These are phyloP conservation scores for Neoarius graeffei DNA, from an alignment of 2,113 vertebrate genomes.

Conservation along the genomic window DNA sequence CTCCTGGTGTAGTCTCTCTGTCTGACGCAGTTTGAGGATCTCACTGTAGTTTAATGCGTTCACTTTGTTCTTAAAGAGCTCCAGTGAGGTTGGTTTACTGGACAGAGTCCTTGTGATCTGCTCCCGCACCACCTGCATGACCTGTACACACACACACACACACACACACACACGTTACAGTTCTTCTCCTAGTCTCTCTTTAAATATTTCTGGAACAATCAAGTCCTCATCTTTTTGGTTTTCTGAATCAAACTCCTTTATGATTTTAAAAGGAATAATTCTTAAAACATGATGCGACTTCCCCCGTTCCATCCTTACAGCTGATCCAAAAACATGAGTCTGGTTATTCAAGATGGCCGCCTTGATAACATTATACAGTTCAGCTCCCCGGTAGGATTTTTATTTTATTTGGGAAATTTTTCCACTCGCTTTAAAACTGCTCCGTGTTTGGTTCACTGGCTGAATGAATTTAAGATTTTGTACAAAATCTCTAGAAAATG, in stretches of 20 bases:
- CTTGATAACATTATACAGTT: too few species aligned
- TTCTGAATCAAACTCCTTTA: background rate
- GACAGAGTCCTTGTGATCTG: slow-evolving; percentile 92
- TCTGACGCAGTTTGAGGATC: slow-evolving; percentile 93
- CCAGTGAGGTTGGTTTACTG: slow-evolving; percentile 89
- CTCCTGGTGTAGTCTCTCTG: slow-evolving; percentile 91
- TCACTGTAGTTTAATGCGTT: slow-evolving; percentile 90
- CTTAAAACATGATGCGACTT: too few species aligned
- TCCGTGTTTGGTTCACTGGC: too few species aligned
- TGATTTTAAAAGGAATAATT: too few species aligned
- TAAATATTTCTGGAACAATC: background rate
- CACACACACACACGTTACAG: slow-evolving; percentile 1
- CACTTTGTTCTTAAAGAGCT: slow-evolving; percentile 93
- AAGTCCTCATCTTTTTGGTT: background rate
- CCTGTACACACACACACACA: slow-evolving; percentile 67
- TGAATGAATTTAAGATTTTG: too few species aligned
- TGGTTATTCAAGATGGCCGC: too few species aligned
- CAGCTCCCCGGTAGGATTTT: too few species aligned
- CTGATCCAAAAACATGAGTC: background rate
- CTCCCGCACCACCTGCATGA: slow-evolving; percentile 97
- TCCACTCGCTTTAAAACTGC: too few species aligned
- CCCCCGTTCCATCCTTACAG: background rate
- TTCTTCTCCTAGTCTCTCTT: background rate
- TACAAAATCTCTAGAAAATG: too few species aligned
- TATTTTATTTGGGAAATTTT: too few species aligned